Percentiles rank a stretch among this genome's conserved stretches.
These are phyloP conservation scores for Calliphora vomitoria DNA, from an alignment of 2,888 invertebrate species.

Conservation along the genomic window DNA sequence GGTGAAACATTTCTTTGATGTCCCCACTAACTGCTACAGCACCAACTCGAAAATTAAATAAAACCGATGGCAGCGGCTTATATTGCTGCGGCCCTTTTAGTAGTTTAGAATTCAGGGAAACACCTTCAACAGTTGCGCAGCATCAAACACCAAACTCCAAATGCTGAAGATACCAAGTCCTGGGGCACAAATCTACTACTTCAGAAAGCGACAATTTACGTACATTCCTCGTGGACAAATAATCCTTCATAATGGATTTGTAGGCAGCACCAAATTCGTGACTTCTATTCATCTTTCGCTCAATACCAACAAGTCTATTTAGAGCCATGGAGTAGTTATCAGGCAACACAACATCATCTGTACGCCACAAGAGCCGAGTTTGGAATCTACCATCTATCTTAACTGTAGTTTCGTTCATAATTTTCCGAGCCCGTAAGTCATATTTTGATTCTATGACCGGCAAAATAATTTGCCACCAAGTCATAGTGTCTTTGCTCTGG, in stretches of 20 bases:
- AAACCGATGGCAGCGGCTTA: not conserved
- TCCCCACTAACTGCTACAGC: too few species aligned
- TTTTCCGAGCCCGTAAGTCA: not conserved
- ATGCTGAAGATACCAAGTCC: constrained; percentile 11
- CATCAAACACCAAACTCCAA: not conserved
- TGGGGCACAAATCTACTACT: not conserved
- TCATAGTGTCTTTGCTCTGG: too few species aligned
- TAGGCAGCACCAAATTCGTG: too few species aligned
- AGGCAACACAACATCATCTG: constrained; percentile 17
- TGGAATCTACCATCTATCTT: constrained; percentile 24
- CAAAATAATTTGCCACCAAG: not conserved
- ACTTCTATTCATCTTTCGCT: too few species aligned
- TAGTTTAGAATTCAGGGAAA: too few species aligned
- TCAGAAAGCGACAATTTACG: not conserved
- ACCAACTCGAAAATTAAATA: too few species aligned
- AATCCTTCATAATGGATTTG: not conserved
- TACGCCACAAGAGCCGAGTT: constrained; percentile 30
- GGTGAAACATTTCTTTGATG: not conserved
- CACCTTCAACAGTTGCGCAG: too few species aligned
- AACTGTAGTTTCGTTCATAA: not conserved
- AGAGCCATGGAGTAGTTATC: constrained; percentile 46
- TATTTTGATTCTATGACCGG: constrained; percentile 35
- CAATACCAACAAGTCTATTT: not conserved
- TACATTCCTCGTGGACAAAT: constrained; percentile 30
- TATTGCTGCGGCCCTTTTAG: too few species aligned